Evolutionary conservation across 1,140 invertebrate genomes (phyloP), one percentile per base, ranked within the genome.

Genomic region (Babylonia areolata): DNA sequence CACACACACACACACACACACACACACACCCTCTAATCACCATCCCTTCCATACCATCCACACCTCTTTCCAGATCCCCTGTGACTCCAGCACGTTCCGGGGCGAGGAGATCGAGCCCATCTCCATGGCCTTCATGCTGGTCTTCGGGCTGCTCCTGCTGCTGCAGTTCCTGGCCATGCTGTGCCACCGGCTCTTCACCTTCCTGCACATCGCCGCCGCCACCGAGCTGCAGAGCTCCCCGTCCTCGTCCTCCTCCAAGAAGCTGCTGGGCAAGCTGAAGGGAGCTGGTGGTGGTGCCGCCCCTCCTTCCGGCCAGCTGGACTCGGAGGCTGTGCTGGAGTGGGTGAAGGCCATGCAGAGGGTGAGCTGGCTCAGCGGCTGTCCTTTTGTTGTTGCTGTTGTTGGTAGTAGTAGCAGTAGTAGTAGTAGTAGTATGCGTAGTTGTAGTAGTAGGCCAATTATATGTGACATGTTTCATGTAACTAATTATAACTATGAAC

Each of bases 141-240:
- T 95, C 58, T 95, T 95, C 89, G 95, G 93, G 28, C 37, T 95
- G 0, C 90, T 95, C 85, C 87, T 95, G 80, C 86, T 95, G 33
- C 91, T 95, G 35, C 95, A 95, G 88, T 94, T 95, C 86, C 73
- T 95, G n/a, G 94, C 92, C 37, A 95, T 95, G 95, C 80, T 86
- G 82, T 75, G 86, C n/a, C 93, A 31, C 95, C 95, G 0, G 87
- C 87, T 93, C 75, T 93, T 93, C 39, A 95, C 95, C 0, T 88
- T 94, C 35, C 81, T 94, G 3, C 93, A 94, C 77, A 92, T 94
- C 69, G 87, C 91, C 15, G 92, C 93, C 0, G 85, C 87, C 6
- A 93, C 93, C 42, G 89, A 91, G 46, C 83, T 92, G 15, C 40
- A 87, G 54, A 82, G 71, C 17, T 23, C 73, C 58, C 1, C 58